Evolutionary conservation across 1,140 invertebrate species (phyloP).

Genomic region (Aphelenchoides fujianensis): DNA sequence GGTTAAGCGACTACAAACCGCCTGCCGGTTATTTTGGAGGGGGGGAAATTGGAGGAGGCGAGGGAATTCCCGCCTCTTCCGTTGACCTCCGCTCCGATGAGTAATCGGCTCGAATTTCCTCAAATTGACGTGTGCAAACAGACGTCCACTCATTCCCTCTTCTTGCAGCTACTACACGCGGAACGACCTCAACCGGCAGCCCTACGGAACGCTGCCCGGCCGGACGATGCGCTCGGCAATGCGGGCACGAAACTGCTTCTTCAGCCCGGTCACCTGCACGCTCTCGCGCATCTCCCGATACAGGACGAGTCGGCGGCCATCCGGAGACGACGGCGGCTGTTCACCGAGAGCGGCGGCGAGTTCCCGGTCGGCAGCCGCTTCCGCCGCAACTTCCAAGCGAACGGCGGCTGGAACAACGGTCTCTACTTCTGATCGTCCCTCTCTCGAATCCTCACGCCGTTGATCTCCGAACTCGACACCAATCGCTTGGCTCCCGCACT

Average conservation of each 20-base stretch:
- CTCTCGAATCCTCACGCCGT: too few species aligned
- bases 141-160: too few species aligned
- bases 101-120: background rate
- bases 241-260: background rate
- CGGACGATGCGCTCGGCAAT: background rate
- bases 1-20: background rate
- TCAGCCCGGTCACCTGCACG: background rate
- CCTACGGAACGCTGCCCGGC: background rate
- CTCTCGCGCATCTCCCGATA: background rate
- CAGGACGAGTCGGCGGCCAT: background rate
- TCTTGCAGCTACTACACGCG: too few species aligned
- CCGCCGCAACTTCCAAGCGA: background rate
- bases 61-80: background rate
- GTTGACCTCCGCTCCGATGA: too few species aligned
- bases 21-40: background rate
- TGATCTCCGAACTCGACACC: too few species aligned
- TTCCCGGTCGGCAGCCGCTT: background rate
- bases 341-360: background rate
- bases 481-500: too few species aligned
- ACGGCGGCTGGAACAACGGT: background rate
- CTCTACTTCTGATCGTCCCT: background rate
- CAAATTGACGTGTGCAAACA: constrained; percentile 1
- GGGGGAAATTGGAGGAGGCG: background rate
- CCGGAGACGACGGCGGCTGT: background rate
- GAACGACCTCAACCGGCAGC: too few species aligned